Percentiles rank a stretch among this genome's conserved stretches.
phyloP scores from a whole-genome alignment of 2,888 invertebrate genomes.

The Cacoxenus indagator region DNA sequence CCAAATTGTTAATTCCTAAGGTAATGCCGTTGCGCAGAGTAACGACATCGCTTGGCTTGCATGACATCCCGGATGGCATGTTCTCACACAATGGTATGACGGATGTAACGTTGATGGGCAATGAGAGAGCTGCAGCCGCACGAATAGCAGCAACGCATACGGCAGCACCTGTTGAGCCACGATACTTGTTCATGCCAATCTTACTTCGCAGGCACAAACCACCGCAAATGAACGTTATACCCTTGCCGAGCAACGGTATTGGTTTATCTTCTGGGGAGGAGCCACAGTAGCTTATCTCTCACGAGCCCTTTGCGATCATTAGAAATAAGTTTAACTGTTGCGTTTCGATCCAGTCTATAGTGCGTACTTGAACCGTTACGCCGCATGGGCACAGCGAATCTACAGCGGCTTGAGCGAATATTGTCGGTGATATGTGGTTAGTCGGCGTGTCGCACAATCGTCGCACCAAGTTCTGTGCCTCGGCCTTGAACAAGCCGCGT shows the following conservation, averaged over 20 bases:
- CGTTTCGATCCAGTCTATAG: slow-evolving; percentile 74
- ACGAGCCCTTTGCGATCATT: slow-evolving; percentile 67
- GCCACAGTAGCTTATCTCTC: slow-evolving; percentile 74
- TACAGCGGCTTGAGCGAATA: slow-evolving; percentile 78
- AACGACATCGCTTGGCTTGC: slow-evolving; percentile 72
- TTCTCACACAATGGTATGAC: slow-evolving; percentile 71
- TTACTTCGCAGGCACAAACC: slow-evolving; percentile 57
- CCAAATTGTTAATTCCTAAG: slow-evolving; percentile 71
- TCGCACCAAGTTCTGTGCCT: slow-evolving; percentile 82
- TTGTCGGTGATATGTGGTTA: slow-evolving; percentile 82
- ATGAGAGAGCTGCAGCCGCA: slow-evolving; percentile 72
- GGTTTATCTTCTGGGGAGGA: slow-evolving; percentile 70
- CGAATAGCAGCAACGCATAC: slow-evolving; percentile 73
- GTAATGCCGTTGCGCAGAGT: slow-evolving; percentile 73
- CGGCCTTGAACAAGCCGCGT: slow-evolving; percentile 78
- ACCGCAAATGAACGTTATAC: slow-evolving; percentile 73
- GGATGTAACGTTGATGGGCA: slow-evolving; percentile 73
- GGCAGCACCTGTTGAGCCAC: slow-evolving; percentile 76
- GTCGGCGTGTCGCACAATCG: slow-evolving; percentile 80
- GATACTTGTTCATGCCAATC: slow-evolving; percentile 53
- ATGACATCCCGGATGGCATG: slow-evolving; percentile 74
- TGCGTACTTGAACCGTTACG: slow-evolving; percentile 70
- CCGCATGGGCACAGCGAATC: slow-evolving; percentile 76
- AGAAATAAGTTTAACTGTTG: slow-evolving; percentile 73
- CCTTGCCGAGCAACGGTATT: slow-evolving; percentile 74